phyloP scores from a whole-genome alignment of 2,797 vertebrate species.

The Rhinophrynus dorsalis region DNA sequence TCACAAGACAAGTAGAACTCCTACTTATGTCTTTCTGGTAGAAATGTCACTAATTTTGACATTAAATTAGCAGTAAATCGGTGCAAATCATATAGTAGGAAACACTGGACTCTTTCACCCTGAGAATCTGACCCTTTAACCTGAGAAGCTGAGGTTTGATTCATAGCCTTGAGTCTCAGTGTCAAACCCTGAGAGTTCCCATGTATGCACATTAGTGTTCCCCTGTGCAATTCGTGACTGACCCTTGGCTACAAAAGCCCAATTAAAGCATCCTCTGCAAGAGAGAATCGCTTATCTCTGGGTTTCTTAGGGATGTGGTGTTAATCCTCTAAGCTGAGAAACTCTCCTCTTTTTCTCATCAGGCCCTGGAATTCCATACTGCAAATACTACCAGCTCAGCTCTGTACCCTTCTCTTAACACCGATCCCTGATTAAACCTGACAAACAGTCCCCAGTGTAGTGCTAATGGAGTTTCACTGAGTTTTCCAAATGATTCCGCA shows the following conservation, averaged over 20 bases:
- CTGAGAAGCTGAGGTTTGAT: no score
- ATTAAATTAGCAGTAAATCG: no score
- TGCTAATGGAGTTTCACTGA: conserved; percentile 23
- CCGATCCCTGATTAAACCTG: conserved; percentile 26
- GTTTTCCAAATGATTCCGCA: no score
- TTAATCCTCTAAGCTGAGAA: background rate
- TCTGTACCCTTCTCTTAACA: conserved; percentile 21
- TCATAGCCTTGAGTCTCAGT: no score
- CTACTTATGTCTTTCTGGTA: no score
- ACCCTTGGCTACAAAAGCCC: background rate
- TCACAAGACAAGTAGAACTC: no score
- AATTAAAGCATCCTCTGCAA: background rate
- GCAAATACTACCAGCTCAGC: conserved; percentile 15
- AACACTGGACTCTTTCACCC: no score
- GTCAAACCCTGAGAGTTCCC: no score
- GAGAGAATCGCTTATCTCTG: background rate
- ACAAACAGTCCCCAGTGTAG: conserved; percentile 32
- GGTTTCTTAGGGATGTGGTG: background rate
- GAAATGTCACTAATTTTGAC: no score
- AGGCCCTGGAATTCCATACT: background rate
- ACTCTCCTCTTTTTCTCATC: background rate
- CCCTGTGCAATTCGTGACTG: no score
- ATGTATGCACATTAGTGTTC: background rate
- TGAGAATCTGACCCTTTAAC: no score
- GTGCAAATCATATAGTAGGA: no score